Evolutionary conservation across 2,797 vertebrate genomes (phyloP), one percentile per base, ranked within the genome.

Genomic region (Catostomus latipinnis): DNA sequence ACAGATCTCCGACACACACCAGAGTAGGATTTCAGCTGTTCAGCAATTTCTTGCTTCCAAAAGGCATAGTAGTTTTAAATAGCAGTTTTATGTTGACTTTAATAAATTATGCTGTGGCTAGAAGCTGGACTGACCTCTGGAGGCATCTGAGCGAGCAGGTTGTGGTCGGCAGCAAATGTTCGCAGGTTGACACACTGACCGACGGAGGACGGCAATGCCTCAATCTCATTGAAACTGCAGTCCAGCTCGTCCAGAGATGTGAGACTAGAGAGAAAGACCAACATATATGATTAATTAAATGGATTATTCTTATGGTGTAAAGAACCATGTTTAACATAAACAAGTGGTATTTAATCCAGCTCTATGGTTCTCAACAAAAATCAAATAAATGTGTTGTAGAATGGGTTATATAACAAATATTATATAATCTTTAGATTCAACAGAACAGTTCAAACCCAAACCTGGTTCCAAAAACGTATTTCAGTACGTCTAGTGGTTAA

Each of bases 221-320:
- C 97, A 62, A 99, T 94, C 91, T 99, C 97, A 88, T 99, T 99
- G 88, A 98, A 97, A 87, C 98, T 99, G 91, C 96, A 99, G 88
- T 99, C 97, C 86, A 99, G 91, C 91, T 99, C 97, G 83, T 99
- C 97, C 82, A 98, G 85, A 69, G 92, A 92, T 0, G 89, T 74
- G 87, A 99, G 93, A 71, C 98, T 98, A 61, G 5, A 70, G 43
- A 74, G n/a, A 49, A 16, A 9, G 45, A 7, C 14, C 8, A 58
- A 13, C 13, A 22, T 4, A 14, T 16, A 10, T 56, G 5, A 66
- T 48, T 22, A 16, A 46, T 10, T 1, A 52, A 13, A 46, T 6
- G 1, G 45, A 0, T 5, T 12, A 7, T 48, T 72, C 43, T 58
- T 12, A n/a, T n/a, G 6, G 22, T 6, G 1, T 10, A 61, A 8